Percentiles rank a stretch among this genome's conserved stretches.
Evolutionary conservation across 2,113 vertebrate genomes (phyloP).

Genomic region (Pelodiscus sinensis): DNA sequence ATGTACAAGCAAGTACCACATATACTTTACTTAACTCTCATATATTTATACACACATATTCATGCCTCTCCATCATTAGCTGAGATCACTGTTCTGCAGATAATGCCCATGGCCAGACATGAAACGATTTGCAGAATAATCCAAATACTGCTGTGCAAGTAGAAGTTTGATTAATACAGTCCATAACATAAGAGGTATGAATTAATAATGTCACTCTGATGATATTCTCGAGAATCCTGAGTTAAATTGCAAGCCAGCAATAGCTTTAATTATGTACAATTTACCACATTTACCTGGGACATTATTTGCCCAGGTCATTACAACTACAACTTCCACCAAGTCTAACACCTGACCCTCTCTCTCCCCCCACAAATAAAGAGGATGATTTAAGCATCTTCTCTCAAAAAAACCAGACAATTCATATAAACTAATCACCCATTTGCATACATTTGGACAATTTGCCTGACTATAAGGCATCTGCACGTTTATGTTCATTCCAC

Average conservation of each 20-base stretch:
- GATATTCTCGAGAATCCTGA: slow-evolving; percentile 34
- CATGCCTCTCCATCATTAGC: not conserved
- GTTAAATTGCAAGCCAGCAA: not conserved
- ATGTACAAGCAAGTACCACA: slow-evolving; percentile 19
- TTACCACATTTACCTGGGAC: not conserved
- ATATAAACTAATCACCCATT: slow-evolving; percentile 67
- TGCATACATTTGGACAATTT: slow-evolving; percentile 67
- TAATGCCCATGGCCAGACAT: slow-evolving; percentile 10
- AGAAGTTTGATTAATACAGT: slow-evolving; percentile 50
- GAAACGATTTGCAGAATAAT: slow-evolving; percentile 69
- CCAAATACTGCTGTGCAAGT: slow-evolving; percentile 52
- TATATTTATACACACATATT: not conserved
- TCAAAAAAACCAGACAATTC: not conserved
- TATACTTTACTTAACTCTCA: slow-evolving; percentile 28
- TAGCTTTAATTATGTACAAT: not conserved
- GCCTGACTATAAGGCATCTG: slow-evolving; percentile 68
- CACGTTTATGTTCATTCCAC: slow-evolving; percentile 66
- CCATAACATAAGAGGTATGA: slow-evolving; percentile 27
- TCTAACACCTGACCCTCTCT: not conserved
- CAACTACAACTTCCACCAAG: not conserved
- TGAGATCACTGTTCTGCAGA: not conserved
- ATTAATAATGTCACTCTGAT: slow-evolving; percentile 26
- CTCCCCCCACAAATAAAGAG: not conserved
- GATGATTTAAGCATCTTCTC: slow-evolving; percentile 24
- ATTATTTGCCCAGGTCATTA: not conserved